Percentiles rank a stretch among this genome's conserved stretches.
Conservation (phyloP, 2,888 invertebrate species). For the Heliconius ethilla region DNA sequence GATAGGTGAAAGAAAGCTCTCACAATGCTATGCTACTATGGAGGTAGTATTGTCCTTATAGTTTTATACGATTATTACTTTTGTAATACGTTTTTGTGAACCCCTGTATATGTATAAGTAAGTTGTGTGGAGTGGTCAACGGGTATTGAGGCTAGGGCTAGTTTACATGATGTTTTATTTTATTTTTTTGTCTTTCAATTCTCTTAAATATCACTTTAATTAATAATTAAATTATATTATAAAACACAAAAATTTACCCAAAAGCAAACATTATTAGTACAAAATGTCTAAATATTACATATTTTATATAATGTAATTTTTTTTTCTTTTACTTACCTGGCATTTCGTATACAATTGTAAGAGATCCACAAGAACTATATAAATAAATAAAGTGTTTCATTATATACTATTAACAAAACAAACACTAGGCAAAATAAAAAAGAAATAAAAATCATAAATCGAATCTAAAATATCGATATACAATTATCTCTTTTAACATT, state of each 20-base stretch:
- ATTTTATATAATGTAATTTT: too few relatives aligned
- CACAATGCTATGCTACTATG: neutral
- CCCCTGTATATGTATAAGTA: neutral
- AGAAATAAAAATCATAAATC: neutral
- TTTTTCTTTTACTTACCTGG: too few relatives aligned
- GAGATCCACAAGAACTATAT: too few relatives aligned
- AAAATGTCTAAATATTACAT: too few relatives aligned
- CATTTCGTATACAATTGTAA: too few relatives aligned
- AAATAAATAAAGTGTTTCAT: neutral
- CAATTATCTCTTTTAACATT: neutral
- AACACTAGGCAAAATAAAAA: neutral
- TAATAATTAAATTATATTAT: too few relatives aligned
- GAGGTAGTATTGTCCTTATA: neutral
- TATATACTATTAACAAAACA: neutral
- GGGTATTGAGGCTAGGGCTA: neutral
- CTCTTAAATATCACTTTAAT: too few relatives aligned
- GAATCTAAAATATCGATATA: neutral
- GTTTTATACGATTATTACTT: constrained; percentile 23
- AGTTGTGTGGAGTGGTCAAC: constrained; percentile 21
- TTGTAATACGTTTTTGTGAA: constrained; percentile 8
- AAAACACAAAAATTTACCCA: too few relatives aligned
- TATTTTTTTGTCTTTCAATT: neutral
- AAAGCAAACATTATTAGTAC: too few relatives aligned
- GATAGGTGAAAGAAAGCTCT: neutral
- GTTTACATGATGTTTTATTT: neutral